A percentile compares a stretch with the other conserved stretches of the same genome.
phyloP scores from a whole-genome alignment of 2,797 vertebrate species.

The Neosilurus hyrtlii region DNA sequence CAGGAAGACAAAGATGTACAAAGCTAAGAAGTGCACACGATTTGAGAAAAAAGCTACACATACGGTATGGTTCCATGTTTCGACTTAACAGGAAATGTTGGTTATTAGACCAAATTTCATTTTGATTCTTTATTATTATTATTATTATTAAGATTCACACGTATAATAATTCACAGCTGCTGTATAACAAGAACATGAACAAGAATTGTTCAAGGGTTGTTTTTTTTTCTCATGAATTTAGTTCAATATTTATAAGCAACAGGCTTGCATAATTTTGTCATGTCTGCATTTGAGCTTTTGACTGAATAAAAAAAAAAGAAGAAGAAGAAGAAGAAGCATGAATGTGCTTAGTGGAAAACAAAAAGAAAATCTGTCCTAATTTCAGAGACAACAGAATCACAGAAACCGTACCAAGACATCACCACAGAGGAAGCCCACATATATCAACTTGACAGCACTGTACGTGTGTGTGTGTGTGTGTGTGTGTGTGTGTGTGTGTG shows the following conservation, averaged over 20 bases:
- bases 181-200: background rate
- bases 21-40: constrained; percentile 6
- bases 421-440: too few relatives aligned
- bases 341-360: constrained; percentile 39
- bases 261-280: background rate
- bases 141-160: background rate
- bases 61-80: background rate
- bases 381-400: constrained; percentile 40
- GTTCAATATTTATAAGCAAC: background rate
- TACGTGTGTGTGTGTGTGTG: background rate
- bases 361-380: constrained; percentile 45
- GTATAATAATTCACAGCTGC: background rate
- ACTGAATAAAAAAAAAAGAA: constrained; percentile 20
- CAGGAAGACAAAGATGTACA: background rate
- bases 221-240: background rate
- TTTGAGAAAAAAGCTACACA: constrained; percentile 3
- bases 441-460: background rate
- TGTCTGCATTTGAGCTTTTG: background rate
- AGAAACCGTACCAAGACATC: constrained; percentile 13
- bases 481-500: constrained; percentile 2
- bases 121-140: background rate
- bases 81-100: background rate
- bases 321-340: background rate
- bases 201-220: background rate
- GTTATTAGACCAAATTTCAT: background rate